A percentile compares a stretch with the other conserved stretches of the same genome.
phyloP scores from a whole-genome alignment of 92 coral and sea anemone species.

The Pocillopora meandrina region DNA sequence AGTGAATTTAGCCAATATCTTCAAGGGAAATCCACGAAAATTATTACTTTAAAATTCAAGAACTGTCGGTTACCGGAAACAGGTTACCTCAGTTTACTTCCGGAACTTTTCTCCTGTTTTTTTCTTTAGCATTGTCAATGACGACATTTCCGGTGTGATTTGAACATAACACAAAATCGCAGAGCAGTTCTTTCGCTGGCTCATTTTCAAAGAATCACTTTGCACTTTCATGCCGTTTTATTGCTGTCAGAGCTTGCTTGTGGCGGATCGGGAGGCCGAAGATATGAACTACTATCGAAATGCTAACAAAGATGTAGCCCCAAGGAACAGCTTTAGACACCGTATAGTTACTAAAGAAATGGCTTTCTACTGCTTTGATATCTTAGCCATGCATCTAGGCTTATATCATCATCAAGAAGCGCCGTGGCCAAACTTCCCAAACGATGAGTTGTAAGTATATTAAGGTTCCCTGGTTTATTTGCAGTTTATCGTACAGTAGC shows the following conservation, averaged over 20 bases:
- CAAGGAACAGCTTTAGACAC: conserved; percentile 71
- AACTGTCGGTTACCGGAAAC: not conserved
- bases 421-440: conserved; percentile 94
- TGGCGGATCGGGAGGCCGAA: conserved; percentile 79
- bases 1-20: not conserved
- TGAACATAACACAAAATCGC: conserved; percentile 48
- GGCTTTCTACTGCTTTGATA: conserved; percentile 98
- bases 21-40: not conserved
- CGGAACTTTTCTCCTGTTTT: not conserved
- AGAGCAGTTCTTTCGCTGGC: conserved; percentile 58
- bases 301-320: conserved; percentile 72
- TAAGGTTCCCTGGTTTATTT: not conserved
- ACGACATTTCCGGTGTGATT: conserved; percentile 53
- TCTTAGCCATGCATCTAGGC: conserved; percentile 76
- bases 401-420: conserved; percentile 90
- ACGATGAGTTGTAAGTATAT: conserved; percentile 92
- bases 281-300: conserved; percentile 89
- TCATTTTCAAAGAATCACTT: conserved; percentile 38
- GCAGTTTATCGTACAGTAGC: not conserved
- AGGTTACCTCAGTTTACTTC: not conserved
- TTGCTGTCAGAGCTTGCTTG: conserved; percentile 91
- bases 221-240: conserved; percentile 85
- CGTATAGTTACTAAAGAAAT: conserved; percentile 94
- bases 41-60: not conserved
- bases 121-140: not conserved